A percentile compares a stretch with the other conserved stretches of the same genome.
phyloP scores from a whole-genome alignment of 2,797 vertebrate species.

The Epinephelus awoara region DNA sequence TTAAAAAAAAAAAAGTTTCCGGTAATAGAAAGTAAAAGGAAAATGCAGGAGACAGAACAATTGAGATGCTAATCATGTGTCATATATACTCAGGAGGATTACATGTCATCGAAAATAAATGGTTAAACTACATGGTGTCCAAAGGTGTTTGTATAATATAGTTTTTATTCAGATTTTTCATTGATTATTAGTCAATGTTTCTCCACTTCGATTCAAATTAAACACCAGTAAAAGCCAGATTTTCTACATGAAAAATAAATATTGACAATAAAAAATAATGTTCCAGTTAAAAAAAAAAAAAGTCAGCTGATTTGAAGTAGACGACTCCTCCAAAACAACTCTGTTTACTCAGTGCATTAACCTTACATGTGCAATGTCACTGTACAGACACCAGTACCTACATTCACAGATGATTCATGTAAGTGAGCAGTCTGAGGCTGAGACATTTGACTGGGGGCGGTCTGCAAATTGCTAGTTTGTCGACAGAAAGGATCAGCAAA shows the following conservation, averaged over 20 bases:
- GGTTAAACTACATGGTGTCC: background rate
- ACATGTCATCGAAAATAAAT: background rate
- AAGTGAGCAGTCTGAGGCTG: constrained; percentile 25
- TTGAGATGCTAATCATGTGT: background rate
- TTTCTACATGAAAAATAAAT: background rate
- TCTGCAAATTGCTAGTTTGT: constrained; percentile 64
- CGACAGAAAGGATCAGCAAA: constrained; percentile 51
- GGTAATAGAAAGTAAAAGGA: background rate
- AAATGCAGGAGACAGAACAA: background rate
- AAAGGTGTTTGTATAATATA: too few relatives aligned
- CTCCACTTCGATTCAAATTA: background rate
- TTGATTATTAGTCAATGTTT: background rate
- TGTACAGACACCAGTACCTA: background rate
- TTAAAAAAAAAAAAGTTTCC: background rate
- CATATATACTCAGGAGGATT: background rate
- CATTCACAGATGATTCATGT: constrained; percentile 38
- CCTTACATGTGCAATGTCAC: background rate
- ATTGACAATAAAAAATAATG: too few relatives aligned
- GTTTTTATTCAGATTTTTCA: background rate
- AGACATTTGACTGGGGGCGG: constrained; percentile 52
- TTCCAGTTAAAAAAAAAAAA: background rate
- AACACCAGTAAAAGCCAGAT: background rate
- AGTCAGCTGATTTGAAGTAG: background rate
- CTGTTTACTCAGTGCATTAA: constrained; percentile 1
- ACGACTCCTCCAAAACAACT: constrained; percentile 18